These are phyloP conservation scores for Corythaixoides concolor DNA, from an alignment of 2,113 vertebrate genomes.

Conservation along the genomic window DNA sequence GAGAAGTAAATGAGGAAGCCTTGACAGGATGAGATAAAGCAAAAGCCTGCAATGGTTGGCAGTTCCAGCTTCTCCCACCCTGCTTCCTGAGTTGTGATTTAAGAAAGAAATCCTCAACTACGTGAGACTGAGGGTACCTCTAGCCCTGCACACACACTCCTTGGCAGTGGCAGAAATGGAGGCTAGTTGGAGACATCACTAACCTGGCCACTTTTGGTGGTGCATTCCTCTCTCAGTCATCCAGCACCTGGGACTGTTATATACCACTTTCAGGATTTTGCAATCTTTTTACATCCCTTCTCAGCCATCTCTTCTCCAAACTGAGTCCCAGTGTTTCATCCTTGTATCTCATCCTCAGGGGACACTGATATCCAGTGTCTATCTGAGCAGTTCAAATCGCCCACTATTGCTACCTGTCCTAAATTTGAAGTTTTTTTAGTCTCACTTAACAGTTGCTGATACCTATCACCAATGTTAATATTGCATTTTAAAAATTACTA, in stretches of 20 bases:
- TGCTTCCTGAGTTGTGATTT: neutral
- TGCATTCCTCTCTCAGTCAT: neutral
- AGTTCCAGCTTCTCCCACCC: neutral
- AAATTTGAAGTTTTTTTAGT: neutral
- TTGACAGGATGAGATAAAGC: neutral
- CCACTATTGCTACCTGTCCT: neutral
- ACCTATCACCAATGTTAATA: neutral
- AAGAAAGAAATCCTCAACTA: neutral
- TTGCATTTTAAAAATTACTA: neutral
- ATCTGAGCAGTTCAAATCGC: neutral
- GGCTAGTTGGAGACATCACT: too few relatives aligned
- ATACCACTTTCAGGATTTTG: neutral
- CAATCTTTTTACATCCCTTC: neutral
- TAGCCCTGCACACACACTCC: rapidly evolving
- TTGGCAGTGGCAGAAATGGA: neutral
- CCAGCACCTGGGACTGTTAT: neutral
- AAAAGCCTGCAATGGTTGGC: neutral
- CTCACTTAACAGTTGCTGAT: neutral
- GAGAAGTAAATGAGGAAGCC: neutral
- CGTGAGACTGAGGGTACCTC: neutral
- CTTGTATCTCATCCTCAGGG: neutral
- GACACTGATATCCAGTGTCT: neutral
- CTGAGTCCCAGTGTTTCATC: neutral
- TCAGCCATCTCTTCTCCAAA: neutral
- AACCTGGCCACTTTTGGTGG: neutral